Evolutionary conservation across 64 coral and sea anemone genomes (phyloP).

Genomic region (Anthopleura sola): DNA sequence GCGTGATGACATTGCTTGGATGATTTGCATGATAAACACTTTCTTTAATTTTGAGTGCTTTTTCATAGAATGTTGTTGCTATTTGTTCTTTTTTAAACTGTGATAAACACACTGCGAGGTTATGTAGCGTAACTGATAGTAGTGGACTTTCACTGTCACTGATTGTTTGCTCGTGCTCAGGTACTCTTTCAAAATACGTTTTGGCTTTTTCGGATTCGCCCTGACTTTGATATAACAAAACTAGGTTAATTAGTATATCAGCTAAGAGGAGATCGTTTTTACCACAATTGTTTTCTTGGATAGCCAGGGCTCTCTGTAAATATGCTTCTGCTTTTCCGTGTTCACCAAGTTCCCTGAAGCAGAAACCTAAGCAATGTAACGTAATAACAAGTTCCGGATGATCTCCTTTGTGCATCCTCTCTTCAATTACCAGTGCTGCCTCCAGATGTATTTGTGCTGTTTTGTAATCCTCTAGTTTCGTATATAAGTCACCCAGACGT

Average conservation of each 20-base stretch:
- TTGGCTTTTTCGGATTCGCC: constrained; percentile 18
- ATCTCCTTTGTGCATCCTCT: neutral
- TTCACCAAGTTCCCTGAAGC: neutral
- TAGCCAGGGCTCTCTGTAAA: neutral
- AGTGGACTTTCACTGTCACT: neutral
- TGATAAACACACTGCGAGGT: neutral
- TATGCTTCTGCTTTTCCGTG: neutral
- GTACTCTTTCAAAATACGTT: constrained; percentile 9
- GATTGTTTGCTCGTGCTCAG: neutral
- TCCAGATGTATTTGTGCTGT: constrained; percentile 11
- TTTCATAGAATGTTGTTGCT: neutral
- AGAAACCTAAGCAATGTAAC: neutral
- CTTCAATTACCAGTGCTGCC: neutral
- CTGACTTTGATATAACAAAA: neutral
- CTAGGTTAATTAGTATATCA: neutral
- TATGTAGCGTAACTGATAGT: neutral
- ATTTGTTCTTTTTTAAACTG: too few species aligned
- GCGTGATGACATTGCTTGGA: neutral
- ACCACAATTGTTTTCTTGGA: neutral
- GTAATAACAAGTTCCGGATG: neutral
- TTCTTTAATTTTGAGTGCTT: neutral
- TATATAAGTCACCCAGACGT: neutral
- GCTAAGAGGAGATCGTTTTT: neutral
- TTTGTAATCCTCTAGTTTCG: neutral
- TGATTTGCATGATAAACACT: neutral